A percentile compares a stretch with the other conserved stretches of the same genome.
phyloP scores from a whole-genome alignment of 2,797 vertebrate species.

The Arctocebus calabarensis region DNA sequence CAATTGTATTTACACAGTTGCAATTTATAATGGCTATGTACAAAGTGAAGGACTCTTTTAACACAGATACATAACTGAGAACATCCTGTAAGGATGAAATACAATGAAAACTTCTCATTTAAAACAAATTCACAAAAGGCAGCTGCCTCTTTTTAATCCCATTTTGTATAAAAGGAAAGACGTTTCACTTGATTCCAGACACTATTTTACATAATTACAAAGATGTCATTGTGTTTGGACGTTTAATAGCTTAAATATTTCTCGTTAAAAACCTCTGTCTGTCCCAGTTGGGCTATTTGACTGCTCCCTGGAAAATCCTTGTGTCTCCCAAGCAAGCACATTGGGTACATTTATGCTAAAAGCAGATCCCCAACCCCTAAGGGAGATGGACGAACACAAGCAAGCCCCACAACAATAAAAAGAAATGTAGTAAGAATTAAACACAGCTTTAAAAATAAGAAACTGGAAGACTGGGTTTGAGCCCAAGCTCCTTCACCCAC shows the following conservation, averaged over 20 bases:
- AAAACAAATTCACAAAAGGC: neutral
- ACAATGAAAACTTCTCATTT: neutral
- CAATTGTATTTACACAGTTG: neutral
- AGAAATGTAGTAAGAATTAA: neutral
- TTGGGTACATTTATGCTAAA: neutral
- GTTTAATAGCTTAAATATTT: slow-evolving; percentile 2
- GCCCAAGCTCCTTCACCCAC: neutral
- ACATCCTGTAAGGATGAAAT: neutral
- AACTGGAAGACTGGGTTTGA: rapidly evolving
- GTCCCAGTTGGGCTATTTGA: neutral
- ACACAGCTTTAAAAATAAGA: neutral
- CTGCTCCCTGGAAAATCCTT: neutral
- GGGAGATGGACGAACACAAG: neutral
- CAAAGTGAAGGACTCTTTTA: neutral
- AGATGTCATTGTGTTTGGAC: neutral
- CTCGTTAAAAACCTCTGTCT: neutral
- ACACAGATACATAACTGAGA: neutral
- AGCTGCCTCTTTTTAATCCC: slow-evolving; percentile 34
- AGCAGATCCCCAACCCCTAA: neutral
- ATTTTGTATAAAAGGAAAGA: neutral
- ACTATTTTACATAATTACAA: slow-evolving; percentile 17
- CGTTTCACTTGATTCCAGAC: slow-evolving; percentile 35
- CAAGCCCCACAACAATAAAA: neutral
- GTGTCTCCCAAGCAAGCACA: neutral
- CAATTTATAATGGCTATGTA: neutral